A percentile compares a stretch with the other conserved stretches of the same genome.
Evolutionary conservation across 2,113 vertebrate genomes (phyloP).

Genomic region (Caretta caretta): DNA sequence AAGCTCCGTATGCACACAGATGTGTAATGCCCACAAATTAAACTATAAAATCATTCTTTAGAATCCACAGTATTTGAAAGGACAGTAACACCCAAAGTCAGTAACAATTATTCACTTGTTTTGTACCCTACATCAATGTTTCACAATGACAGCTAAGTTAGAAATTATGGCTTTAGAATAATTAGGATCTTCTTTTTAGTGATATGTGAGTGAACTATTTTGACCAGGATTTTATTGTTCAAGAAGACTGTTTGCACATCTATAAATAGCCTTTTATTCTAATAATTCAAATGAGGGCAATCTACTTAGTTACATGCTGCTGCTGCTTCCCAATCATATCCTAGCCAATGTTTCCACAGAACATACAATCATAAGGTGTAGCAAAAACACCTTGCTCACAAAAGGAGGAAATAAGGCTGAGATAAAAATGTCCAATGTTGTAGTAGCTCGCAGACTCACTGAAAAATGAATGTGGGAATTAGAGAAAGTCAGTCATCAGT

Average conservation of each 20-base stretch:
- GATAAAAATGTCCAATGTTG: constrained; percentile 33
- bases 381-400: constrained; percentile 10
- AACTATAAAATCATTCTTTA: neutral
- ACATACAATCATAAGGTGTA: neutral
- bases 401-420: neutral
- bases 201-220: neutral
- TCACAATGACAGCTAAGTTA: neutral
- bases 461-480: constrained; percentile 40
- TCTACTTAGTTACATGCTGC: neutral
- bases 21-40: neutral
- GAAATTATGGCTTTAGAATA: neutral
- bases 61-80: neutral
- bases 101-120: neutral
- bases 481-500: neutral
- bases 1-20: neutral
- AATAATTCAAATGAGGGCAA: neutral
- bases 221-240: neutral
- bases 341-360: constrained; percentile 6
- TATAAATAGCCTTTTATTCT: rapidly evolving
- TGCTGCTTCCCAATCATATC: neutral
- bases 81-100: neutral
- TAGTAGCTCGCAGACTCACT: constrained; percentile 40
- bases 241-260: neutral
- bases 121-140: neutral
- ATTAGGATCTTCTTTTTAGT: neutral